Evolutionary conservation across 2,113 vertebrate species (phyloP), one percentile per base, ranked within the genome.

Genomic region (Seriola aureovittata): DNA sequence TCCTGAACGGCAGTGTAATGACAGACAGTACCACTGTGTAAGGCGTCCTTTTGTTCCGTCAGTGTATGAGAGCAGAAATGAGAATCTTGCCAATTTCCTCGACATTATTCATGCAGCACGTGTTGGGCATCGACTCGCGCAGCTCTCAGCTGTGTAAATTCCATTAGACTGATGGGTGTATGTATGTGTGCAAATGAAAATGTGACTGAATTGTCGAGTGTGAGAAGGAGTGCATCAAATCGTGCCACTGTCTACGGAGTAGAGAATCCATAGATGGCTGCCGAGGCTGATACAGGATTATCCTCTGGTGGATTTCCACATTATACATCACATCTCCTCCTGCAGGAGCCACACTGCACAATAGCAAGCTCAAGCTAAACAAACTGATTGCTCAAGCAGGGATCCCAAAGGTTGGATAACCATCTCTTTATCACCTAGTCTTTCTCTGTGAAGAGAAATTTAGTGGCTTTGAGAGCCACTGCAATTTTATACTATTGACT

Each of bases 211-310:
- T 50, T 71, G 75, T 13, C 11, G 12, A 55, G 36, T 3, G 62
- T 57, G 81, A 5, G 32, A 67, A 46, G 74, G 40, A 68, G 83
- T 55, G 72, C 54, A 63, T 82, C 65, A 82, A 73, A 71, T 44
- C 54, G 21, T 23, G 75, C 55, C 50, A 13, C 50, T 38, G 46
- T 75, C 64, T 25, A 16, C 77, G 40, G 64, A 58, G 85, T 48
- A 40, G 48, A 60, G 82, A 72, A 82, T 75, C 62, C 71, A 70
- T 76, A 85, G 79, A 81, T 65, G 82, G 85, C 74, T 88, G 76
- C 80, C 12, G 85, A 80, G 52, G 84, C 71, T 81, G 83, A 88
- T 88, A 81, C 67, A 19, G 87, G 88, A 89, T 93, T 88, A 91
- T 90, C 87, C 89, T 82, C 79, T 40, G 40, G 65, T 78, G 80